phyloP scores from a whole-genome alignment of 2,797 vertebrate species.

The Enteromius trimaculatus region DNA sequence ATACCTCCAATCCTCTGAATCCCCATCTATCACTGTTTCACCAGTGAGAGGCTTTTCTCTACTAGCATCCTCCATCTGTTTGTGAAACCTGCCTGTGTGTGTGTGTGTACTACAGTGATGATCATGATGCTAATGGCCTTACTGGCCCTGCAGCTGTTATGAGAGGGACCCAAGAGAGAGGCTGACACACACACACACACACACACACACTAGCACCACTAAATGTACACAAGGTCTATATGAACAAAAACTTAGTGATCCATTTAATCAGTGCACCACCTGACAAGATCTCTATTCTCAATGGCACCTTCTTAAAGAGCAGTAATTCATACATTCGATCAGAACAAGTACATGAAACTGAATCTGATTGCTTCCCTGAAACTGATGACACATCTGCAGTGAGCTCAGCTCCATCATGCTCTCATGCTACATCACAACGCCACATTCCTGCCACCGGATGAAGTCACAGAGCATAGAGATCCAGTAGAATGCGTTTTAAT shows the following conservation, averaged over 20 bases:
- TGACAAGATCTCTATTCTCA: not conserved
- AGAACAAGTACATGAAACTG: not conserved
- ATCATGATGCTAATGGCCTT: conserved; percentile 59
- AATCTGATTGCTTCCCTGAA: conserved; percentile 11
- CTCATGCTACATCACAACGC: not conserved
- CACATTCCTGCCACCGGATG: not conserved
- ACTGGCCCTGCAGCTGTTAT: conserved; percentile 56
- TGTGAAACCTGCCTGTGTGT: conserved; percentile 21
- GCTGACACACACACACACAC: conserved; percentile 20
- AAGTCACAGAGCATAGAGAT: conserved; percentile 16
- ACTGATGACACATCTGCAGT: not conserved
- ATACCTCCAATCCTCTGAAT: conserved; percentile 18
- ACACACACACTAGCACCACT: not conserved
- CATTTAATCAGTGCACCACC: not conserved
- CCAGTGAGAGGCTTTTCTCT: not conserved
- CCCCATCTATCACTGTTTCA: conserved; percentile 10
- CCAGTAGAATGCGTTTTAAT: not conserved
- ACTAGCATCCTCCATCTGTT: conserved; percentile 52
- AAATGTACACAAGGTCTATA: not conserved
- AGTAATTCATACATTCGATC: not conserved
- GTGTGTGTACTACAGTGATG: conserved; percentile 45
- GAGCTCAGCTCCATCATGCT: conserved; percentile 16
- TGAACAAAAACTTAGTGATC: not conserved
- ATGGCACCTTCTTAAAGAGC: not conserved
- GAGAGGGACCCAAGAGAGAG: conserved; percentile 41